Evolutionary conservation across 2,113 vertebrate genomes (phyloP).

Genomic region (Carlito syrichta): DNA sequence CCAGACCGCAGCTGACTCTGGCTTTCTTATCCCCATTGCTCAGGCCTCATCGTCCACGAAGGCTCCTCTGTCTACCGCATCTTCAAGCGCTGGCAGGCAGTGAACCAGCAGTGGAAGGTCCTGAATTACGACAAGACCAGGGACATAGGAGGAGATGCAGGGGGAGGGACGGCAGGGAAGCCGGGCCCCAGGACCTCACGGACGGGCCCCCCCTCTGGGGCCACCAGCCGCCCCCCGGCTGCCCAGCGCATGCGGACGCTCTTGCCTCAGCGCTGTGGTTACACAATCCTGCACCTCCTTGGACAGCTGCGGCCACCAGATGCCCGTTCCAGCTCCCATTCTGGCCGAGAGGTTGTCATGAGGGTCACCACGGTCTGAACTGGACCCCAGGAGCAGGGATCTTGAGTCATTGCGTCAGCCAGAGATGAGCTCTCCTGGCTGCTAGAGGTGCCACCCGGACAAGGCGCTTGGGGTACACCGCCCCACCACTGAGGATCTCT

Average conservation of each 20-base stretch:
- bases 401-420: slow-evolving; percentile 8
- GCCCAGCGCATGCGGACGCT: slow-evolving; percentile 93
- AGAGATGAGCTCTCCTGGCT: slow-evolving; percentile 44
- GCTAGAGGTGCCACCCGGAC: slow-evolving; percentile 47
- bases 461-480: slow-evolving; percentile 41
- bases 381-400: slow-evolving; percentile 47
- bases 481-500: slow-evolving; percentile 56
- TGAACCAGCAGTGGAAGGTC: slow-evolving; percentile 97
- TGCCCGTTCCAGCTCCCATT: slow-evolving; percentile 86
- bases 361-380: slow-evolving; percentile 93
- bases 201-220: slow-evolving; percentile 85
- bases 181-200: slow-evolving; percentile 84
- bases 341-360: slow-evolving; percentile 95
- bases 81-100: slow-evolving; percentile 96
- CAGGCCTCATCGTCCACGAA: slow-evolving; percentile 94
- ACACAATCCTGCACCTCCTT: slow-evolving; percentile 95
- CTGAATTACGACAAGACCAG: slow-evolving; percentile 95
- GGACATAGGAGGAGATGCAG: slow-evolving; percentile 91
- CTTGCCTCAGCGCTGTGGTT: slow-evolving; percentile 95
- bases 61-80: slow-evolving; percentile 95
- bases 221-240: slow-evolving; percentile 82
- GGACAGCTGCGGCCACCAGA: slow-evolving; percentile 92
- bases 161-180: slow-evolving; percentile 83
- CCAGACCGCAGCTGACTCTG: slow-evolving; percentile 30
- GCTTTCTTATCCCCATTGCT: slow-evolving; percentile 48